A percentile compares a stretch with the other conserved stretches of the same genome.
Conservation (phyloP, 1,140 invertebrate species). For the Philopotamus ludificatus region DNA sequence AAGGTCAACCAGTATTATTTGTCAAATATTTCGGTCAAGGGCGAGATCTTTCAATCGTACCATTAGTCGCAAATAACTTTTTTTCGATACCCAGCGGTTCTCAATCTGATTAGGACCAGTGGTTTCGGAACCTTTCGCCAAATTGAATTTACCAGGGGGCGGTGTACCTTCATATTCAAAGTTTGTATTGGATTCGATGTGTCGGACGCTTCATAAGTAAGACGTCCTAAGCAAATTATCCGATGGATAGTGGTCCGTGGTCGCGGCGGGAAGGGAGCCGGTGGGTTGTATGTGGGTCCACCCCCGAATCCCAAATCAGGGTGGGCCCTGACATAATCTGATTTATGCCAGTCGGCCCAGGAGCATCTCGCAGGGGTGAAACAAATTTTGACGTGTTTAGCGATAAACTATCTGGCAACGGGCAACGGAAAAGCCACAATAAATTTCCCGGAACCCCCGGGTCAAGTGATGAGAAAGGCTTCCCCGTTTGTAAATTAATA, state of each 20-base stretch:
- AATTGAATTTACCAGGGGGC: not conserved
- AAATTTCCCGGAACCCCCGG: too few relatives aligned
- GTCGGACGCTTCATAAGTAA: slow-evolving; percentile 24
- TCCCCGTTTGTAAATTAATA: too few relatives aligned
- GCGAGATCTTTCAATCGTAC: too few relatives aligned
- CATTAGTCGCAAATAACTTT: too few relatives aligned
- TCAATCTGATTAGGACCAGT: not conserved
- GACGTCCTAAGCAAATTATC: slow-evolving; percentile 21
- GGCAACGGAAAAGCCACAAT: not conserved
- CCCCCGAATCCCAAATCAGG: slow-evolving; percentile 18
- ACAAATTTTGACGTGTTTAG: slow-evolving; percentile 22
- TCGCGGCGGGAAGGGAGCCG: not conserved
- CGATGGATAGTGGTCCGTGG: not conserved
- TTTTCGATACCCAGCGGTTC: too few relatives aligned
- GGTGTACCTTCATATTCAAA: slow-evolving; percentile 7
- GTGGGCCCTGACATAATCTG: slow-evolving; percentile 12
- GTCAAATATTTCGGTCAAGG: too few relatives aligned
- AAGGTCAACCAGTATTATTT: too few relatives aligned
- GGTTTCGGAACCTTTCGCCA: not conserved
- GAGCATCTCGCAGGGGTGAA: not conserved
- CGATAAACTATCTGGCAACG: slow-evolving; percentile 18
- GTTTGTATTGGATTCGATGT: slow-evolving; percentile 14
- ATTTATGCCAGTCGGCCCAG: slow-evolving; percentile 18
- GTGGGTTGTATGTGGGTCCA: not conserved
- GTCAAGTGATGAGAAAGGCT: too few relatives aligned